Evolutionary conservation across 1,140 invertebrate genomes (phyloP).

Genomic region (Hycleus phaleratus): DNA sequence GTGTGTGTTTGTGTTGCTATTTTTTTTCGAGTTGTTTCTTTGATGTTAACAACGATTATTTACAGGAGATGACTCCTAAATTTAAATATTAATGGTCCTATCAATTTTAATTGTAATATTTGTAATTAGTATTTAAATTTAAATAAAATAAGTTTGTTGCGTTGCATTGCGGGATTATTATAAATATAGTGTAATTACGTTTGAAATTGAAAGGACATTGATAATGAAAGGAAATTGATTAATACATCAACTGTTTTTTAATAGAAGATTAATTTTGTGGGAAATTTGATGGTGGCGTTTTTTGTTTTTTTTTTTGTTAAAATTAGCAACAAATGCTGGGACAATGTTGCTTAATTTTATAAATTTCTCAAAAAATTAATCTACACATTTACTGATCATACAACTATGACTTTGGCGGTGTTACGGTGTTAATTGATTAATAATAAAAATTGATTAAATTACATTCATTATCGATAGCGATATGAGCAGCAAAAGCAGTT

Average conservation of each 20-base stretch:
- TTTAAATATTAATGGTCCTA: too few relatives aligned
- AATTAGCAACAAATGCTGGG: conserved; percentile 16
- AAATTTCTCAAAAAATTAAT: conserved; percentile 7
- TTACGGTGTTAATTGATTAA: not conserved
- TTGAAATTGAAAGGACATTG: conserved; percentile 5
- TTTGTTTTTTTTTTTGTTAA: too few relatives aligned
- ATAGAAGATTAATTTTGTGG: not conserved
- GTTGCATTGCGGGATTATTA: too few relatives aligned
- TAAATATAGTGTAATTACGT: not conserved
- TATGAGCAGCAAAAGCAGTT: conserved; percentile 38
- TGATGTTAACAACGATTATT: too few relatives aligned
- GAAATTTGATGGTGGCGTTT: not conserved
- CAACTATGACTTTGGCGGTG: conserved; percentile 15
- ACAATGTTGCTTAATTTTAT: conserved; percentile 9
- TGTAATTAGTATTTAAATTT: too few relatives aligned
- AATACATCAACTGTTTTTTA: conserved; percentile 2
- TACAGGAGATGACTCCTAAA: too few relatives aligned
- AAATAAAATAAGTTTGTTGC: too few relatives aligned
- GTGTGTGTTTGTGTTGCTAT: too few relatives aligned
- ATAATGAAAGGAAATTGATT: not conserved
- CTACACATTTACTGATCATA: conserved; percentile 22
- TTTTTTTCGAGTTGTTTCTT: too few relatives aligned
- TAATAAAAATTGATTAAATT: not conserved
- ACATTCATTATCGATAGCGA: conserved; percentile 23
- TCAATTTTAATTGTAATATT: too few relatives aligned